Evolutionary conservation across 2,888 invertebrate species (phyloP), one percentile per base, ranked within the genome.

Genomic region (Phyllotreta cruciferae): DNA sequence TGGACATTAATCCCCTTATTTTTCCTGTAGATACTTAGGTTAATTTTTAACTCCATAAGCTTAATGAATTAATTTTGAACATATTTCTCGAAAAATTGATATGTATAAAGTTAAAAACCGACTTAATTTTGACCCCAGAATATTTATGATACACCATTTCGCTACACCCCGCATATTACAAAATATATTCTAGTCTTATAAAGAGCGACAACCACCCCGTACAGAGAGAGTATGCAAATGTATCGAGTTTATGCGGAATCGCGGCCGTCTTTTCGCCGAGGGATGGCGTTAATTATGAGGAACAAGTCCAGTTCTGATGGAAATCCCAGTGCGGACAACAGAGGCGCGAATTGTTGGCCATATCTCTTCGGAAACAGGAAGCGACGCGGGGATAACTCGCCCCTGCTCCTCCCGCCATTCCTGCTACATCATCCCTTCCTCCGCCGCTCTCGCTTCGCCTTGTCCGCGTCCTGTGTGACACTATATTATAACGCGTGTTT

Each of bases 231-330:
- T 45, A 24, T 54, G 54, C 37, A 54, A 41, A n/a, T 54, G n/a
- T 63, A 64, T 60, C 13, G 67, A 64, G 64, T 64, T 62, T 63
- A 60, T 64, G 54, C 62, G 52, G 53, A 67, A 63, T 67, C 68
- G 53, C 47, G 77, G 75, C 74, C 74, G 73, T 63, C 63, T 75
- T 74, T 74, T 64, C 67, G 70, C 75, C 74, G 83, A 85, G 86
- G 86, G 80, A 71, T 77, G 74, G 82, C 81, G 84, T 86, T 87
- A 86, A 86, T 86, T 87, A 86, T 80, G 82, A 85, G 85, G 83
- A 84, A 86, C 86, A 86, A 85, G 86, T 84, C 83, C 79, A 71
- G 76, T 71, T 74, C 72, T 74, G 77, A 78, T 76, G 76, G 70
- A 71, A 74, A 70, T 76, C 76, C 77, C 76, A 63, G 37, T 66